phyloP scores from a whole-genome alignment of 1,140 invertebrate species.

The Xylocopa sonorina region DNA sequence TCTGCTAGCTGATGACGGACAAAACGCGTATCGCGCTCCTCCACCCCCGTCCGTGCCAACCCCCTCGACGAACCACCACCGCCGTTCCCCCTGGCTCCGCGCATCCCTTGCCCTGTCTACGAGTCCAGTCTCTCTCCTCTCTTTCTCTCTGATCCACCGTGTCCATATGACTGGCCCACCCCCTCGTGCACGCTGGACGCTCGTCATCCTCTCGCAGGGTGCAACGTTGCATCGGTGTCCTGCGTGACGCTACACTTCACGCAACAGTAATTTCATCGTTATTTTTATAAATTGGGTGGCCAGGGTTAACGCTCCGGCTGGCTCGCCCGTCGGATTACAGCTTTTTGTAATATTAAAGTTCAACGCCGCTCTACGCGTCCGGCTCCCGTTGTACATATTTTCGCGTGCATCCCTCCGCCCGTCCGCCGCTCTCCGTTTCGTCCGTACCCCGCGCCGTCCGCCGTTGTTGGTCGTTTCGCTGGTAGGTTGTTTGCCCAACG shows the following conservation, averaged over 20 bases:
- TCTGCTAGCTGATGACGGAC: slow-evolving; percentile 77
- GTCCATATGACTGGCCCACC: slow-evolving; percentile 30
- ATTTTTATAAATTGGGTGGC: slow-evolving; percentile 82
- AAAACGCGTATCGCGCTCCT: slow-evolving; percentile 72
- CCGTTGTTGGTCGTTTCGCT: slow-evolving; percentile 43
- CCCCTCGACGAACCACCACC: not conserved
- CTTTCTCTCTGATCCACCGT: not conserved
- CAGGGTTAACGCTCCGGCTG: slow-evolving; percentile 79
- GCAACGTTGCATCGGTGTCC: slow-evolving; percentile 71
- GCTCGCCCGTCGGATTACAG: slow-evolving; percentile 77
- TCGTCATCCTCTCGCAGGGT: slow-evolving; percentile 67
- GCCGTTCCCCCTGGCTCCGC: not conserved
- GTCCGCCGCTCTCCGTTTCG: not conserved
- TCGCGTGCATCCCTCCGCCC: slow-evolving; percentile 8
- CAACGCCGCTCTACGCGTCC: slow-evolving; percentile 55
- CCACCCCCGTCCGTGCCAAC: not conserved
- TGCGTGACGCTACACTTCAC: slow-evolving; percentile 77
- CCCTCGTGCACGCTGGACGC: slow-evolving; percentile 34
- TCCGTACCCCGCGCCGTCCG: not conserved
- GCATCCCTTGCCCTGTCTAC: slow-evolving; percentile 1
- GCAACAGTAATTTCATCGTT: slow-evolving; percentile 82
- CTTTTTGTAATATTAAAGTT: slow-evolving; percentile 78
- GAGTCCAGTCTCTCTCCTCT: not conserved
- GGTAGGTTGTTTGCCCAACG: slow-evolving; percentile 47
- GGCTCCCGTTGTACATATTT: slow-evolving; percentile 42